A percentile compares a stretch with the other conserved stretches of the same genome.
Evolutionary conservation across 2,888 invertebrate genomes (phyloP).

Genomic region (Trilocha varians): DNA sequence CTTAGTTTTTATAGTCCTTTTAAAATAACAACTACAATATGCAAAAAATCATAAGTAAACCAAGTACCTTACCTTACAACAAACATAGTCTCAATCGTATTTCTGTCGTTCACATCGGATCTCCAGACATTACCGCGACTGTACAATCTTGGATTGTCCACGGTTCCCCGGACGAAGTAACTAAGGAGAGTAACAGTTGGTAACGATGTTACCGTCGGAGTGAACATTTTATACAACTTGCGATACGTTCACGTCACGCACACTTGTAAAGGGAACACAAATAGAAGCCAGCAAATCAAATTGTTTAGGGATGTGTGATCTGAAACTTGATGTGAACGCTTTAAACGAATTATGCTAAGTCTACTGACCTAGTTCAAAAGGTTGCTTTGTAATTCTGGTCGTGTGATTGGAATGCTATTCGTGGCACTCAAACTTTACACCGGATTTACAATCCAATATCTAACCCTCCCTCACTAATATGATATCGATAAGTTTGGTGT

Average conservation of each 20-base stretch:
- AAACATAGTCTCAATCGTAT: no score
- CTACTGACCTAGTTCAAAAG: not conserved
- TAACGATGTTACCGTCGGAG: constrained; percentile 25
- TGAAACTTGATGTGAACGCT: constrained; percentile 20
- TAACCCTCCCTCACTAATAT: no score
- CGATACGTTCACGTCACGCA: constrained; percentile 16
- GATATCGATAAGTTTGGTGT: no score
- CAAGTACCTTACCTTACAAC: no score
- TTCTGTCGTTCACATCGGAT: no score
- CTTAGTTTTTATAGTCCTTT: no score
- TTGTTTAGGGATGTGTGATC: constrained; percentile 25
- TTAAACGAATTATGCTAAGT: not conserved
- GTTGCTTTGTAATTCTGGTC: no score
- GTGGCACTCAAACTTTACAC: no score
- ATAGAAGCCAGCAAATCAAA: constrained; percentile 35
- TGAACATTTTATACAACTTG: constrained; percentile 19
- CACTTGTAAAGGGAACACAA: constrained; percentile 17
- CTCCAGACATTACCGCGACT: constrained; percentile 9
- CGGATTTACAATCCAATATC: no score
- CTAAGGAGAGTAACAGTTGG: constrained; percentile 27
- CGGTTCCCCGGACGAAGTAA: constrained; percentile 12
- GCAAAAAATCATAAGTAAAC: no score
- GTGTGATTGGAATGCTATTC: no score
- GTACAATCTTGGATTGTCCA: constrained; percentile 13
- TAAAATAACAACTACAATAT: no score